Percentiles rank a stretch among this genome's conserved stretches.
phyloP scores from a whole-genome alignment of 2,888 invertebrate species.

The Timema cristinae region DNA sequence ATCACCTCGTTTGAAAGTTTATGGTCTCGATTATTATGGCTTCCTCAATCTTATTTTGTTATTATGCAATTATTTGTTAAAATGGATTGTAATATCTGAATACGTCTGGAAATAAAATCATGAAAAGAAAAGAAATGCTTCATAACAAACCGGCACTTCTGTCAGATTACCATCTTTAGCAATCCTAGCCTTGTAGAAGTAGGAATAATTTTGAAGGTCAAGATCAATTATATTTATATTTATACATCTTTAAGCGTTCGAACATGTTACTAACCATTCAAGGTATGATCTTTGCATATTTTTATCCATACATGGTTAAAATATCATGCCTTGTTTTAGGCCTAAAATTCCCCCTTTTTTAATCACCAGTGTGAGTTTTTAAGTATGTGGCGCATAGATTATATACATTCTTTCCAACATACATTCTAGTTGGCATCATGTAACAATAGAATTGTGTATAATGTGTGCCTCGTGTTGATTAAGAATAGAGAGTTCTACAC shows the following conservation, averaged over 20 bases:
- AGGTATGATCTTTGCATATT: background rate
- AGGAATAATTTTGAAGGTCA: background rate
- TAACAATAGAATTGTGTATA: too few relatives aligned
- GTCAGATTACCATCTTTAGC: background rate
- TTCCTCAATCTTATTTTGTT: background rate
- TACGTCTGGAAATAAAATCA: background rate
- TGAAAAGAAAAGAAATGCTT: background rate
- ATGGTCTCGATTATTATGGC: background rate
- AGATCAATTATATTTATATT: background rate
- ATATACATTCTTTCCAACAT: too few relatives aligned
- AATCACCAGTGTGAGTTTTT: too few relatives aligned
- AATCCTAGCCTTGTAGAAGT: background rate
- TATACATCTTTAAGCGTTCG: background rate
- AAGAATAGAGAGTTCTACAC: too few relatives aligned
- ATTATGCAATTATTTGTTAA: background rate
- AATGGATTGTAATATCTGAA: background rate
- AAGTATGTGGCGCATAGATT: too few relatives aligned
- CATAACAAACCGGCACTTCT: constrained; percentile 3
- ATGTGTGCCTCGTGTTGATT: too few relatives aligned
- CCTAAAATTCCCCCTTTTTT: too few relatives aligned
- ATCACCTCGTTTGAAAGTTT: background rate
- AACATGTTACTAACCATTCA: background rate
- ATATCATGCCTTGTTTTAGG: too few relatives aligned
- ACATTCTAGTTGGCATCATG: too few relatives aligned
- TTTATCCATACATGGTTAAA: too few relatives aligned